phyloP scores from a whole-genome alignment of 2,888 invertebrate genomes.

The Tenthredo distinguenda region DNA sequence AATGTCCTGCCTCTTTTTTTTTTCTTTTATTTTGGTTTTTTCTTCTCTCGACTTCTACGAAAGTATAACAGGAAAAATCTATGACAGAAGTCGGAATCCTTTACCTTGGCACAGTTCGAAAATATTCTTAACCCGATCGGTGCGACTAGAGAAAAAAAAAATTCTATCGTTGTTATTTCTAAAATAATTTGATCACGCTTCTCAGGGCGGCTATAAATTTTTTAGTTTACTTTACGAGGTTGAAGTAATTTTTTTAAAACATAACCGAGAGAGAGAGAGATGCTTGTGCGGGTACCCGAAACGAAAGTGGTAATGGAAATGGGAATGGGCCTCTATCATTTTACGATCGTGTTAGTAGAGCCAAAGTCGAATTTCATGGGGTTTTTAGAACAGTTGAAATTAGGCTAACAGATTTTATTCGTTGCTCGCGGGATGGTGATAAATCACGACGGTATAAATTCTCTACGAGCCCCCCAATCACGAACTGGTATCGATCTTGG shows the following conservation, averaged over 20 bases:
- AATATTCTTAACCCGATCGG: too few species aligned
- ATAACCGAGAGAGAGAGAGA: neutral
- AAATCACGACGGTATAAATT: slow-evolving; percentile 15
- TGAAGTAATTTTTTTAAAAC: slow-evolving; percentile 23
- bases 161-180: neutral
- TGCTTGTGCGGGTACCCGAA: neutral
- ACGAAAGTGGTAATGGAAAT: neutral
- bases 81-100: neutral
- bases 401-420: slow-evolving; percentile 27
- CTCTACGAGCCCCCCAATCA: slow-evolving; percentile 27
- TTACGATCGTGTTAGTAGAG: slow-evolving; percentile 2
- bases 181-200: neutral
- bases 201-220: neutral
- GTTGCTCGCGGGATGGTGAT: slow-evolving; percentile 30
- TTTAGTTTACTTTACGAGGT: neutral
- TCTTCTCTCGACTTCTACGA: neutral
- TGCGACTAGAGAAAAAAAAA: too few species aligned
- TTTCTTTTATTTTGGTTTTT: neutral
- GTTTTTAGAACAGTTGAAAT: slow-evolving; percentile 25
- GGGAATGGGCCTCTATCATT: neutral
- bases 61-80: neutral
- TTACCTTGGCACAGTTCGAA: too few species aligned
- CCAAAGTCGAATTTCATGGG: neutral
- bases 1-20: neutral
- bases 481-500: neutral